These are phyloP conservation scores for Colistium nudipinnis DNA, from an alignment of 2,113 vertebrate species.

Conservation along the genomic window DNA sequence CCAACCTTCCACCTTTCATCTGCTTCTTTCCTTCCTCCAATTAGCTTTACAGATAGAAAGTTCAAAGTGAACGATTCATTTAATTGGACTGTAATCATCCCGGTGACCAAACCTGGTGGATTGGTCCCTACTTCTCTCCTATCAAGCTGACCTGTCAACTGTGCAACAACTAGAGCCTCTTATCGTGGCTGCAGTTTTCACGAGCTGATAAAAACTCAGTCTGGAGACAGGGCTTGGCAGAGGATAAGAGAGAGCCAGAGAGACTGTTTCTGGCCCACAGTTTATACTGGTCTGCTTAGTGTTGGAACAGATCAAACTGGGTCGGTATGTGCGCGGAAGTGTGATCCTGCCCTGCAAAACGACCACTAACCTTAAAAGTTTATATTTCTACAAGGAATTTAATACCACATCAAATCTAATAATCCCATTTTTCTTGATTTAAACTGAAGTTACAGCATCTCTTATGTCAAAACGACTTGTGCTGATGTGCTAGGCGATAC, in stretches of 20 bases:
- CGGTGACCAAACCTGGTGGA: constrained; percentile 50
- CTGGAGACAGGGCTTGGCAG: constrained; percentile 54
- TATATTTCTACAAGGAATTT: constrained; percentile 38
- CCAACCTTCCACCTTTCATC: constrained; percentile 18
- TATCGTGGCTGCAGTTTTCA: constrained; percentile 70
- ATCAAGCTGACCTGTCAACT: constrained; percentile 69
- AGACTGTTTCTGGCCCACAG: constrained; percentile 31
- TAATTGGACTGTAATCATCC: constrained; percentile 63
- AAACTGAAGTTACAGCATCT: constrained; percentile 3
- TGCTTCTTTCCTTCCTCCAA: constrained; percentile 14
- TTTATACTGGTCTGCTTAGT: constrained; percentile 28
- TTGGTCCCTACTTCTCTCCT: constrained; percentile 39
- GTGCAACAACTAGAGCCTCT: constrained; percentile 66
- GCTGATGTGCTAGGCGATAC: neutral
- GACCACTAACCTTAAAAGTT: constrained; percentile 13
- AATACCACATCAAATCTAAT: constrained; percentile 25
- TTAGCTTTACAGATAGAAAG: constrained; percentile 43
- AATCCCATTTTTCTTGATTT: constrained; percentile 26
- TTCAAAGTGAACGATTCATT: constrained; percentile 57
- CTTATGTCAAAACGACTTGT: constrained; percentile 23
- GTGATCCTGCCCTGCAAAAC: constrained; percentile 9
- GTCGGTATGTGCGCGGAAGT: constrained; percentile 8
- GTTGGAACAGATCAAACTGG: constrained; percentile 13
- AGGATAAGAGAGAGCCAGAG: constrained; percentile 49
- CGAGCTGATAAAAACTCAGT: constrained; percentile 63